These are phyloP conservation scores for Cyphomyrus plagiostoma DNA, from an alignment of 2,113 vertebrate species.

Conservation along the genomic window DNA sequence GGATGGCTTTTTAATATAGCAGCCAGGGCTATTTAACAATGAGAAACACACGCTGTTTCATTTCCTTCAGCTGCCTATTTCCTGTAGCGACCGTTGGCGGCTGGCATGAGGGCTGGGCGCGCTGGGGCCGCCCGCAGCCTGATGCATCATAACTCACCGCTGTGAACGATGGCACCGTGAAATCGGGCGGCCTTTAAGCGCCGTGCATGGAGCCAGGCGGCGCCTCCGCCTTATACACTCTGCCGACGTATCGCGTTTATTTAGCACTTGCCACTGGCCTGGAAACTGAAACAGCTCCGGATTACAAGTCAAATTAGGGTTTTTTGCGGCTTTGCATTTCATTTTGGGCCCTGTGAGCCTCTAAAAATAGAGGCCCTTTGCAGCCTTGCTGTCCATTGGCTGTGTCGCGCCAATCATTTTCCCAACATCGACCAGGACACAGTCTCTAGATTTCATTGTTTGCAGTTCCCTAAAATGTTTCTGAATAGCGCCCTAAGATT, in stretches of 20 bases:
- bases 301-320: constrained; percentile 43
- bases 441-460: constrained; percentile 35
- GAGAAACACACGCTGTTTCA: not conserved
- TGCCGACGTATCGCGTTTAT: constrained; percentile 32
- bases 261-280: constrained; percentile 34
- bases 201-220: constrained; percentile 5
- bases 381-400: constrained; percentile 58
- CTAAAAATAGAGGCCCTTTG: constrained; percentile 56
- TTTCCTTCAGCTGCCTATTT: constrained; percentile 20
- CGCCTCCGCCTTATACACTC: not conserved
- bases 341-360: constrained; percentile 32
- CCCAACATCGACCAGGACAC: constrained; percentile 56
- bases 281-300: constrained; percentile 33
- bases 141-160: constrained; percentile 32
- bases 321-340: constrained; percentile 37
- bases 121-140: not conserved
- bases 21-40: not conserved
- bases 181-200: constrained; percentile 40
- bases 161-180: constrained; percentile 32
- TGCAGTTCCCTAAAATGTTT: constrained; percentile 23
- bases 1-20: not conserved
- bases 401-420: constrained; percentile 50
- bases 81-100: not conserved
- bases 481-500: constrained; percentile 16
- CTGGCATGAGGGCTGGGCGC: not conserved